These are phyloP conservation scores for Lapara coniferarum DNA, from an alignment of 2,888 invertebrate species.

Conservation along the genomic window DNA sequence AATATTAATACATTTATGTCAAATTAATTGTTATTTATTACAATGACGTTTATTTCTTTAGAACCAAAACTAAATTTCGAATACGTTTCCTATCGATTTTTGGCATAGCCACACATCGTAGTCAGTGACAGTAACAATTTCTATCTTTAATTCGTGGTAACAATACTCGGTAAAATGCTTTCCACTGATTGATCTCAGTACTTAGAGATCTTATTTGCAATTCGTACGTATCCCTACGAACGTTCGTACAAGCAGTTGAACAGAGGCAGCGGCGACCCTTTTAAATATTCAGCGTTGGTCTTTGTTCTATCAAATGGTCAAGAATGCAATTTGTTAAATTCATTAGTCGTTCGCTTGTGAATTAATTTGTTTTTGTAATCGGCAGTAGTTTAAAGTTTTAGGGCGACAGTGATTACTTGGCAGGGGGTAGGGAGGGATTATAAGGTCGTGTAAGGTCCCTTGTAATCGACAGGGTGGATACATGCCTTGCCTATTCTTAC, in stretches of 20 bases:
- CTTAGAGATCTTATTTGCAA: slow-evolving; percentile 14
- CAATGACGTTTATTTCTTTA: too few species aligned
- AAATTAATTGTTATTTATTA: too few species aligned
- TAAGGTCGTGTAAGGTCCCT: too few species aligned
- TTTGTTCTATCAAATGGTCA: slow-evolving; percentile 28
- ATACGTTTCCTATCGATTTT: too few species aligned
- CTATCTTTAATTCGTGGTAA: too few species aligned
- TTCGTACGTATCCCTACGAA: slow-evolving; percentile 6
- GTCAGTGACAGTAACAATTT: background rate
- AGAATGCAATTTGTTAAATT: slow-evolving; percentile 2
- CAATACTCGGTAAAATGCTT: slow-evolving; percentile 8
- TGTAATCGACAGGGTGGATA: too few species aligned
- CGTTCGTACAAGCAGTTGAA: background rate
- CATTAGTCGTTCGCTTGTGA: background rate
- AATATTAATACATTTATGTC: too few species aligned
- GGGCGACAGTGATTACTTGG: too few species aligned
- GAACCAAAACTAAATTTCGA: too few species aligned
- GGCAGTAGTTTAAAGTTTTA: too few species aligned
- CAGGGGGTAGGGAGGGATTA: too few species aligned
- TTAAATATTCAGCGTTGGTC: slow-evolving; percentile 30
- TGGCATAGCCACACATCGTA: background rate
- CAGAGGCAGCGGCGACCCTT: slow-evolving; percentile 21
- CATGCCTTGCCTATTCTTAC: too few species aligned
- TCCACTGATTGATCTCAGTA: slow-evolving; percentile 12
- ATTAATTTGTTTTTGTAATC: background rate